These are phyloP conservation scores for Kryptolebias marmoratus DNA, from an alignment of 2,113 vertebrate genomes.

Conservation along the genomic window DNA sequence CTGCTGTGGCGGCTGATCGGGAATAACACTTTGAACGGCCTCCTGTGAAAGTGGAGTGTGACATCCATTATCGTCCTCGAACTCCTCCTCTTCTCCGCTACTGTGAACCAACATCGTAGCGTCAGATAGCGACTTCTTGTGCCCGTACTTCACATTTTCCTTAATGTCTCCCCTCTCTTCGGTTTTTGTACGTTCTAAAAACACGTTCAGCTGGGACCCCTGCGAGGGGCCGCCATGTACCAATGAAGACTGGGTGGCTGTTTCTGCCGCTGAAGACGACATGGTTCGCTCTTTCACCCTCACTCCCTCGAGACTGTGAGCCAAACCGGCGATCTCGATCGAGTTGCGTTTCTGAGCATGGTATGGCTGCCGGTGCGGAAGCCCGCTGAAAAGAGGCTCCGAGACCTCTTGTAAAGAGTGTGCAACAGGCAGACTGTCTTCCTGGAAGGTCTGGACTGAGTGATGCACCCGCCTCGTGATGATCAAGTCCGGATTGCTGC, in stretches of 20 bases:
- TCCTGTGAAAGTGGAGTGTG: slow-evolving; percentile 76
- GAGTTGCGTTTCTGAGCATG: slow-evolving; percentile 91
- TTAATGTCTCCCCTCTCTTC: slow-evolving; percentile 75
- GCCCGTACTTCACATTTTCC: slow-evolving; percentile 84
- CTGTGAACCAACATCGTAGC: slow-evolving; percentile 98
- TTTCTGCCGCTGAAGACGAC: slow-evolving; percentile 86
- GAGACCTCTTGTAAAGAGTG: slow-evolving; percentile 98
- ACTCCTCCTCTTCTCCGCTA: slow-evolving; percentile 94
- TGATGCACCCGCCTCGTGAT: slow-evolving; percentile 95
- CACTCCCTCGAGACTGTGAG: slow-evolving; percentile 88
- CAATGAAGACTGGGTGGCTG: slow-evolving; percentile 68
- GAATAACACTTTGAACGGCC: slow-evolving; percentile 56
- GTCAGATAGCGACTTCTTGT: slow-evolving; percentile 94
- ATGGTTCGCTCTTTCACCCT: slow-evolving; percentile 89
- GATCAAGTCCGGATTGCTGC: slow-evolving; percentile 95
- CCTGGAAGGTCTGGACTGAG: slow-evolving; percentile 98
- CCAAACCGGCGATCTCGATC: slow-evolving; percentile 90
- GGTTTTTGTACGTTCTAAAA: slow-evolving; percentile 82
- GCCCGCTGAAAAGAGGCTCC: slow-evolving; percentile 87
- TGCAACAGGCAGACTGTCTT: slow-evolving; percentile 95
- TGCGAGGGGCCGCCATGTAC: slow-evolving; percentile 44
- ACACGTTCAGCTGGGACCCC: slow-evolving; percentile 84
- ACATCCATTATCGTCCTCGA: slow-evolving; percentile 83
- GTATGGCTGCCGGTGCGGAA: slow-evolving; percentile 77
- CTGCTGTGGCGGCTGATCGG: slow-evolving; percentile 56